Conservation (phyloP, 2,888 invertebrate species). For the Drosophila parthenogenetica region DNA sequence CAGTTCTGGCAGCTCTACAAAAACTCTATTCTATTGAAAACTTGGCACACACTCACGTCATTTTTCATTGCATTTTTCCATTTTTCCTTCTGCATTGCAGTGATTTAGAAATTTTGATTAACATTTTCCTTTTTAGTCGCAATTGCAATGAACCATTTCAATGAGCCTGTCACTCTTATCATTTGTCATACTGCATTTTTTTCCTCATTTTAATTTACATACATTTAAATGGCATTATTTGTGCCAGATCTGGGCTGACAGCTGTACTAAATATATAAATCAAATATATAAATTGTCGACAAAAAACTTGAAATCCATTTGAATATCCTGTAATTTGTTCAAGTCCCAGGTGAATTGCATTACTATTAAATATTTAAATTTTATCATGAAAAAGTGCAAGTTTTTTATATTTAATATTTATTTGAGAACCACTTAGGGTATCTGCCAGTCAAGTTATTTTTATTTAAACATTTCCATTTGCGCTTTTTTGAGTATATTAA, state of each 20-base stretch:
- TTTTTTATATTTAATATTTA: too few species aligned
- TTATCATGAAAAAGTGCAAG: neutral
- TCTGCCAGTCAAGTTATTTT: neutral
- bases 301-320: neutral
- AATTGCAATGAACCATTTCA: slow-evolving; percentile 26
- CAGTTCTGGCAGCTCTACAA: slow-evolving; percentile 44
- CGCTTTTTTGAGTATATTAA: slow-evolving; percentile 16
- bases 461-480: neutral
- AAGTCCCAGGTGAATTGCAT: neutral
- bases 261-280: slow-evolving; percentile 5
- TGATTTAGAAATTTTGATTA: slow-evolving; percentile 63
- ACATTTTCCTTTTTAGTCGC: slow-evolving; percentile 23
- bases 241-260: slow-evolving; percentile 10
- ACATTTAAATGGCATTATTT: slow-evolving; percentile 22
- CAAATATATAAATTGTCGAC: slow-evolving; percentile 10
- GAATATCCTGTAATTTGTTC: slow-evolving; percentile 1
- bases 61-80: slow-evolving; percentile 26
- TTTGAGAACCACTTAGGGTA: slow-evolving; percentile 4
- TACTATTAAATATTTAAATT: neutral
- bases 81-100: slow-evolving; percentile 50
- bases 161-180: slow-evolving; percentile 3
- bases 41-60: slow-evolving; percentile 39
- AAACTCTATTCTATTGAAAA: slow-evolving; percentile 49
- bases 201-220: neutral
- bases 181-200: neutral